Evolutionary conservation across 2,797 vertebrate species (phyloP).

Genomic region (Gadopsis bispinosus): DNA sequence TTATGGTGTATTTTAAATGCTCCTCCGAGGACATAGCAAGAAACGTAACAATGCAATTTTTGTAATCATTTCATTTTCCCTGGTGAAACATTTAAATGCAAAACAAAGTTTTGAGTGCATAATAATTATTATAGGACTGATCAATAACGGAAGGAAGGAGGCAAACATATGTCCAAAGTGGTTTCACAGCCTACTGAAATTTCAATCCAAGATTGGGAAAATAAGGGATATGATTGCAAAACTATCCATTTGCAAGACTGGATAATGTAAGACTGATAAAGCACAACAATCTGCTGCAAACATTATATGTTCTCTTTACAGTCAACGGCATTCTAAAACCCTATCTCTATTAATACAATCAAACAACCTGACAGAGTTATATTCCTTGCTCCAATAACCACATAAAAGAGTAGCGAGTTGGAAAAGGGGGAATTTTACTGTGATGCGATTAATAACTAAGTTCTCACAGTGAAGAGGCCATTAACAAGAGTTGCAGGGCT

Average conservation of each 20-base stretch:
- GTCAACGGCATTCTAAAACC: slow-evolving; percentile 56
- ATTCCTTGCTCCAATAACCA: slow-evolving; percentile 38
- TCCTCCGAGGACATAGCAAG: slow-evolving; percentile 73
- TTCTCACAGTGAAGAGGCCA: slow-evolving; percentile 64
- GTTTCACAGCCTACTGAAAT: slow-evolving; percentile 16
- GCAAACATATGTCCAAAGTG: slow-evolving; percentile 43
- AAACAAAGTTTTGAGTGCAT: slow-evolving; percentile 55
- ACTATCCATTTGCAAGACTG: background rate
- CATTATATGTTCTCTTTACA: slow-evolving; percentile 47
- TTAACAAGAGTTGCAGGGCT: slow-evolving; percentile 71
- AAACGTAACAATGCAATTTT: slow-evolving; percentile 75
- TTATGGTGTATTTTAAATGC: slow-evolving; percentile 77
- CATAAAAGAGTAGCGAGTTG: slow-evolving; percentile 52
- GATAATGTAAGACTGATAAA: background rate
- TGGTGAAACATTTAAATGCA: slow-evolving; percentile 71
- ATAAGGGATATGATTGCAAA: slow-evolving; percentile 8
- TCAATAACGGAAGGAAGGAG: slow-evolving; percentile 50
- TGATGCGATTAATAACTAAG: slow-evolving; percentile 71
- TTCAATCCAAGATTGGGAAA: background rate
- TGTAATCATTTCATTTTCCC: slow-evolving; percentile 73
- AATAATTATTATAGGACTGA: slow-evolving; percentile 49
- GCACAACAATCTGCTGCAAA: slow-evolving; percentile 29
- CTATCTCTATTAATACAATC: slow-evolving; percentile 61
- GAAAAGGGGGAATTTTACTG: slow-evolving; percentile 40
- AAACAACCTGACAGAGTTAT: slow-evolving; percentile 29